phyloP scores from a whole-genome alignment of 2,113 vertebrate genomes.

The Sinocyclocheilus rhinocerous region DNA sequence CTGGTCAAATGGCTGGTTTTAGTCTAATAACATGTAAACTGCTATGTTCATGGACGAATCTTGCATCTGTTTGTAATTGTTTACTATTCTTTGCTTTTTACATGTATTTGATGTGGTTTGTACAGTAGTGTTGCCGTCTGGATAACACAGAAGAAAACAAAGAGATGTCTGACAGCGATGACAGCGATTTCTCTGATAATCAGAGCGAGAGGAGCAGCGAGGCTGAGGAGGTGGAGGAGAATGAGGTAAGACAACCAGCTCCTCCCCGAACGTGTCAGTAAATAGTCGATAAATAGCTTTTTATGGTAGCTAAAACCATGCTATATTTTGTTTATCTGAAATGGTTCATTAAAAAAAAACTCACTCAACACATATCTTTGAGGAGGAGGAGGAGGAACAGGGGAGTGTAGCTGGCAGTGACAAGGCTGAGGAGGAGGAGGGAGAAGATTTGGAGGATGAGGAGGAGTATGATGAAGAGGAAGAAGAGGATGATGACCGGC shows the following conservation, averaged over 20 bases:
- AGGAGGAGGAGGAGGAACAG: conserved; percentile 75
- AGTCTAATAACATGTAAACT: not conserved
- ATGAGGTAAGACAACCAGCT: conserved; percentile 65
- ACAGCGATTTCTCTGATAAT: conserved; percentile 92
- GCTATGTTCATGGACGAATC: not conserved
- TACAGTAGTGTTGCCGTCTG: not conserved
- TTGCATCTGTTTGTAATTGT: not conserved
- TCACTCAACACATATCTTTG: not conserved
- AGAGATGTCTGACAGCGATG: conserved; percentile 88
- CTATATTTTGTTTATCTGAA: not conserved
- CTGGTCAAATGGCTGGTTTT: not conserved
- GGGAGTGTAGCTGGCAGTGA: conserved; percentile 85
- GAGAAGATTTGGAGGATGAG: conserved; percentile 84
- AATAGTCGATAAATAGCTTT: not conserved
- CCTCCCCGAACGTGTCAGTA: not conserved
- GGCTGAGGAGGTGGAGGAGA: conserved; percentile 84
- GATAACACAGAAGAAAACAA: not conserved
- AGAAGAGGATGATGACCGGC: conserved; percentile 90
- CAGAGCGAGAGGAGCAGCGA: conserved; percentile 90
- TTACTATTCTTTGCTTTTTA: not conserved
- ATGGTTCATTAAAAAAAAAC: not conserved
- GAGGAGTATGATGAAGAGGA: conserved; percentile 87
- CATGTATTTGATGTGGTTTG: not conserved
- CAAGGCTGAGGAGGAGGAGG: conserved; percentile 85
- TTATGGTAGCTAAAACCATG: not conserved